Conservation (phyloP, 2,888 invertebrate species). For the Amphipoea oculea region DNA sequence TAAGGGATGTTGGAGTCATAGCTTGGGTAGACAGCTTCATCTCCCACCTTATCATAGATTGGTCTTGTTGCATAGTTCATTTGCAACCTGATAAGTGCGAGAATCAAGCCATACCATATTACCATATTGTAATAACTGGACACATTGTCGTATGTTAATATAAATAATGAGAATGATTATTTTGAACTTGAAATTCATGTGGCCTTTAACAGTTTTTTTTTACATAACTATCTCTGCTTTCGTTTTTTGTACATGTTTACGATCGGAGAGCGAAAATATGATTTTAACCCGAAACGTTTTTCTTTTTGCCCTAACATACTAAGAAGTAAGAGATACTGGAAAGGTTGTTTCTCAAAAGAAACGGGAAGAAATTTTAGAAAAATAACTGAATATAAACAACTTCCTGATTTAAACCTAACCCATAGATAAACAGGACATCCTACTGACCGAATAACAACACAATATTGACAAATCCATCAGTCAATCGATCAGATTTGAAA, state of each 20-base stretch:
- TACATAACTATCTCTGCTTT: slow-evolving; percentile 1
- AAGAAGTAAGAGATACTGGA: neutral
- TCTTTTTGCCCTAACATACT: neutral
- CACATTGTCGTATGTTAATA: slow-evolving; percentile 39
- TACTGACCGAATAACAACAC: slow-evolving; percentile 32
- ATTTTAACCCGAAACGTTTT: neutral
- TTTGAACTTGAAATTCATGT: slow-evolving; percentile 42
- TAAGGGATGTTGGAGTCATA: no score
- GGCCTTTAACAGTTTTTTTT: slow-evolving; percentile 15
- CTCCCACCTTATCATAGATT: no score
- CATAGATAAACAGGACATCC: slow-evolving; percentile 15
- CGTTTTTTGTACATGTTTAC: neutral
- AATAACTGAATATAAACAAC: neutral
- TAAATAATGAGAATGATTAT: slow-evolving; percentile 31
- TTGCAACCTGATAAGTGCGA: slow-evolving; percentile 1
- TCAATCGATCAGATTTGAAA: slow-evolving; percentile 41
- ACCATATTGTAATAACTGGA: slow-evolving; percentile 21
- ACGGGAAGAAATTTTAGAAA: neutral
- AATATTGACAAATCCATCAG: slow-evolving; percentile 1
- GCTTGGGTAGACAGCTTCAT: neutral
- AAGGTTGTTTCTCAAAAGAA: neutral
- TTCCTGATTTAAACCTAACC: slow-evolving; percentile 24
- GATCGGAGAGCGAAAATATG: neutral
- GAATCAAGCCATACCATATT: neutral
- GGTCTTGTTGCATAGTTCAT: neutral